These are phyloP conservation scores for Enteromius thamalakanensis DNA, from an alignment of 2,797 vertebrate genomes.

Conservation along the genomic window DNA sequence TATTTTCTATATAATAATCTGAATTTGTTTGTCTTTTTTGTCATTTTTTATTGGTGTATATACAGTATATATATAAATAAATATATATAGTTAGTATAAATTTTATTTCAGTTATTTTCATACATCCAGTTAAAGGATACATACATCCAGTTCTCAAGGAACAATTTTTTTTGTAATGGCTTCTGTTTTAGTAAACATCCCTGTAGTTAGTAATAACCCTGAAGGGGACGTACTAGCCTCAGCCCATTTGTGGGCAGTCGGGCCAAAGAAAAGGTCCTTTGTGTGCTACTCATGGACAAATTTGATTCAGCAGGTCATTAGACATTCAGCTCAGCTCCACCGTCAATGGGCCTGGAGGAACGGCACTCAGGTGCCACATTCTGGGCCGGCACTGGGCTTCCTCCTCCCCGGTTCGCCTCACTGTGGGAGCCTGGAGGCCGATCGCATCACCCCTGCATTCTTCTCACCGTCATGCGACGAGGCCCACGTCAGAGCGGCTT, in stretches of 20 bases:
- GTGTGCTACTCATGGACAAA: conserved; percentile 83
- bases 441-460: conserved; percentile 74
- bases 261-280: conserved; percentile 87
- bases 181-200: not conserved
- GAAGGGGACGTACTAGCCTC: conserved; percentile 69
- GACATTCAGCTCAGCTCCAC: conserved; percentile 82
- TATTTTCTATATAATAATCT: too few species aligned
- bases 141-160: not conserved
- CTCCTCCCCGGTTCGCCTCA: conserved; percentile 71
- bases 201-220: not conserved
- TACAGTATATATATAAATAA: not conserved
- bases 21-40: not conserved
- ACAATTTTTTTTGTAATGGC: not conserved
- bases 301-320: conserved; percentile 87
- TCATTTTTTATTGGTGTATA: not conserved
- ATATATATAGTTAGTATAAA: not conserved
- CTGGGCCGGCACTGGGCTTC: conserved; percentile 82
- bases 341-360: conserved; percentile 81
- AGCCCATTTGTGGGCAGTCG: conserved; percentile 79
- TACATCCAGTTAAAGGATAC: not conserved
- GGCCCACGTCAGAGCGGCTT: conserved; percentile 81
- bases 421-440: conserved; percentile 22
- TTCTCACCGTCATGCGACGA: conserved; percentile 86
- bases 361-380: conserved; percentile 88
- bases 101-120: not conserved